Percentiles rank a stretch among this genome's conserved stretches.
phyloP scores from a whole-genome alignment of 2,888 invertebrate species.

The Alloplasta piceator region DNA sequence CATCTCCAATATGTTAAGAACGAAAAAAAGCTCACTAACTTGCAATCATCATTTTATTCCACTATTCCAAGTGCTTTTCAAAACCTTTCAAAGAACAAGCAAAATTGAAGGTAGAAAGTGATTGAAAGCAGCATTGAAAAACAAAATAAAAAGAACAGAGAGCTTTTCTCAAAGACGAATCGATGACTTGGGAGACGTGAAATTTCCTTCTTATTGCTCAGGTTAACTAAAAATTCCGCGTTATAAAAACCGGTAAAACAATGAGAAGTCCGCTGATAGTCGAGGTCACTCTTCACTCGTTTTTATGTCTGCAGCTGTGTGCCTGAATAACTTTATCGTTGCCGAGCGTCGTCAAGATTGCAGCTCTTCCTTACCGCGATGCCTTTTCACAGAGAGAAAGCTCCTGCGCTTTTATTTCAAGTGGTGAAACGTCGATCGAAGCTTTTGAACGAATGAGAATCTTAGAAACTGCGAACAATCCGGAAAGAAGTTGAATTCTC shows the following conservation, averaged over 20 bases:
- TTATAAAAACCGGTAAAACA: constrained; percentile 72
- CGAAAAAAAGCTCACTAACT: neutral
- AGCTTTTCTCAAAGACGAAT: constrained; percentile 9
- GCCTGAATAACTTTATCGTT: constrained; percentile 75
- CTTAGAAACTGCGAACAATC: constrained; percentile 58
- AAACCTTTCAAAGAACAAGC: neutral
- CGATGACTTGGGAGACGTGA: constrained; percentile 31
- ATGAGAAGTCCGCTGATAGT: constrained; percentile 61
- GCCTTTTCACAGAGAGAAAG: constrained; percentile 44
- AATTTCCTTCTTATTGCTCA: constrained; percentile 46
- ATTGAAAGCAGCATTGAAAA: neutral
- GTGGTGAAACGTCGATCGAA: constrained; percentile 37
- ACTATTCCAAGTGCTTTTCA: neutral
- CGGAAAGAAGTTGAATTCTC: constrained; percentile 50
- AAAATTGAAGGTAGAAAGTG: neutral
- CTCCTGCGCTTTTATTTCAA: constrained; percentile 22
- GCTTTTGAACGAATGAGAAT: constrained; percentile 49
- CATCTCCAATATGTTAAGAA: neutral
- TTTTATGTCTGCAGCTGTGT: constrained; percentile 38
- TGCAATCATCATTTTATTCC: neutral
- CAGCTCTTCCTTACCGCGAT: constrained; percentile 61
- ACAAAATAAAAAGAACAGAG: constrained; percentile 13
- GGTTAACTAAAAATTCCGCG: constrained; percentile 66
- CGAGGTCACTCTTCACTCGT: constrained; percentile 51
- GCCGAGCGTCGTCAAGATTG: constrained; percentile 78